Base-by-base conservation (phyloP, 1,140 invertebrate genomes). In the Dreissena rostriformis region DNA sequence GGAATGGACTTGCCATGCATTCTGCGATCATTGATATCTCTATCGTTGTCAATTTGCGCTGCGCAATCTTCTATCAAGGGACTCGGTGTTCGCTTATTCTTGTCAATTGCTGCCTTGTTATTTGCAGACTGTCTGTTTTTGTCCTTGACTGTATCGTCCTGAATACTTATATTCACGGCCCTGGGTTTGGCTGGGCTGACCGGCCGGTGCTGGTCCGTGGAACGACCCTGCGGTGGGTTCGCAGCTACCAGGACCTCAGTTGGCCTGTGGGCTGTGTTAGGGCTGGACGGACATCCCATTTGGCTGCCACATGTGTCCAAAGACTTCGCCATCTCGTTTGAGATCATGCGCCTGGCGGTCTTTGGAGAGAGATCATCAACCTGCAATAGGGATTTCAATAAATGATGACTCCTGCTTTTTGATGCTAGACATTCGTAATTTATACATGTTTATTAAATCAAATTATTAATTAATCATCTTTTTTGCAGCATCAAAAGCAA, bases 331-430 rank as follows among this genome's bases (percentile, higher is more conserved):
- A 79, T 80, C 61, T 85, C 84, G 61, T 57, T 76, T 7, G 77
- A 68, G 39, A 85, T 85, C 26, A 79, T 79, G 15, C 63, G 49
- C 17, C 84, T 66, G 15, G 74, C 52, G 8, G 84, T 72, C 49
- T 80, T 70, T 17, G 77, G 76, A 26, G 84, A 85, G 14, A 85
- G 67, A 26, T 85, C 84, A 85, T 85, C 84, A 6, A 85, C 84
- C 84, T 85, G 72, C 11, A 76, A 70, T 14, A 57, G 53, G 11
- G 53, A 19, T n/a, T 28, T 15, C 19, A 74, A 74, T 55, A 52
- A 55, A 74, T 55, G n/a, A 55, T 26, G 10, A 22, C 15, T 0
- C 19, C 17, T 39, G 39, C 39, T 39, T 39, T 39, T 39, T 39
- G 39, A 39, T 39, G 2, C 8, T 8, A 39, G 39, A 2, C 39